phyloP scores from a whole-genome alignment of 2,888 invertebrate species.

The Stenolophus ochropezus region DNA sequence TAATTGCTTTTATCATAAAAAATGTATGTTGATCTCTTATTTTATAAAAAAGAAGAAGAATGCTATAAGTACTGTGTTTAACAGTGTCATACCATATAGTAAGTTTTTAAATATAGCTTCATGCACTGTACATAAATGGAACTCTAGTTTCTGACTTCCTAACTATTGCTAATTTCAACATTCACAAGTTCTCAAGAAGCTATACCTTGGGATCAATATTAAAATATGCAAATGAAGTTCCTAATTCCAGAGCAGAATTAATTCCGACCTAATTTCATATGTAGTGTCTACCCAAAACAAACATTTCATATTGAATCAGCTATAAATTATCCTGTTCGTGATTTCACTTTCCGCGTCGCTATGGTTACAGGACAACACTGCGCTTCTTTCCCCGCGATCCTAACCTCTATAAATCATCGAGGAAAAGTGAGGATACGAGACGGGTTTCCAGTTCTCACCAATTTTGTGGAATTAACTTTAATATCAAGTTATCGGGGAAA shows the following conservation, averaged over 20 bases:
- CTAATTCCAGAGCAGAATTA: not conserved
- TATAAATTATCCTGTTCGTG: constrained; percentile 10
- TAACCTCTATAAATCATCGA: constrained; percentile 36
- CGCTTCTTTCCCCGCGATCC: not conserved
- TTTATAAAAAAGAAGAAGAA: too few relatives aligned
- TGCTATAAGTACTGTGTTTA: too few relatives aligned
- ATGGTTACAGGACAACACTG: constrained; percentile 5
- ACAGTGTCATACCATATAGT: too few relatives aligned
- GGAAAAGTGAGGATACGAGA: not conserved
- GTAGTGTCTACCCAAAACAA: not conserved
- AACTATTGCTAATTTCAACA: too few relatives aligned
- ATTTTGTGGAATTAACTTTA: constrained; percentile 53
- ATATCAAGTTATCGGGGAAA: constrained; percentile 48
- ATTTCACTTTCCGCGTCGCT: not conserved
- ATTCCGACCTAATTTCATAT: constrained; percentile 5
- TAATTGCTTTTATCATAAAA: too few relatives aligned
- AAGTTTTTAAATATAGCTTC: too few relatives aligned
- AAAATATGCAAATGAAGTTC: not conserved
- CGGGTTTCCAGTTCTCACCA: constrained; percentile 44
- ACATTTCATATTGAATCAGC: constrained; percentile 1
- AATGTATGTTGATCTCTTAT: too few relatives aligned
- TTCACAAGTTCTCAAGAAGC: not conserved
- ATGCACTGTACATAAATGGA: too few relatives aligned
- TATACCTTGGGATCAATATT: not conserved
- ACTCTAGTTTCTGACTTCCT: not conserved